Evolutionary conservation across 2,888 invertebrate species (phyloP), one percentile per base, ranked within the genome.

Genomic region (Ferrisia virgata): DNA sequence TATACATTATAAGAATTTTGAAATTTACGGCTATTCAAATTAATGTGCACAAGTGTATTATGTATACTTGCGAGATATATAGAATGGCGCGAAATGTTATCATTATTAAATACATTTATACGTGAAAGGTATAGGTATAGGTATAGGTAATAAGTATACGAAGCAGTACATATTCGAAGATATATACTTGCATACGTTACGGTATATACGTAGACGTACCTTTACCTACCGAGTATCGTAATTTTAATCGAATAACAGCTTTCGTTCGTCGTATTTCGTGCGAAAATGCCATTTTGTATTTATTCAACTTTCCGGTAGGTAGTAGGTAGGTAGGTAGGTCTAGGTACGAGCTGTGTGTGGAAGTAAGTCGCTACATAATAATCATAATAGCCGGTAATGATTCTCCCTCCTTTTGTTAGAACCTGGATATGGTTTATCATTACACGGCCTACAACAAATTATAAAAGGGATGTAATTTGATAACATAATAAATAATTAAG

Each of bases 401-500:
- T 53, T 80, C 53, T 80, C 18, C 47, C 47, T 2, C 1, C 43
- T 80, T 15, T 53, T 80, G 80, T 53, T 28, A 79, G 64, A 82
- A 69, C 36, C 40, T 39, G 25, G 82, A 36, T 82, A 82, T 25
- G 82, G 82, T 82, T 82, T 82, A 58, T 82, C 69, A 69, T 82
- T 82, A 80, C 47, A 39, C 31, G 47, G 25, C 22, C 18, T 31
- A 28, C 53, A 28, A 53, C 31, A 9, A 80, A 80, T 40, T 43
- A 47, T 40, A 80, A 53, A 53, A 80, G 80, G 80, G 80, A 80
- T 80, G 53, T 33, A 53, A 80, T 53, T 80, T 33, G 40, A 53
- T 80, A 80, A 80, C 80, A 28, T 53, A 80, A 80, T 80, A 80
- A 80, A 80, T 80, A 80, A 80, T 80, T 80, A 53, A 80, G 80